Evolutionary conservation across 1,140 invertebrate species (phyloP).

Genomic region (Diprion similis): DNA sequence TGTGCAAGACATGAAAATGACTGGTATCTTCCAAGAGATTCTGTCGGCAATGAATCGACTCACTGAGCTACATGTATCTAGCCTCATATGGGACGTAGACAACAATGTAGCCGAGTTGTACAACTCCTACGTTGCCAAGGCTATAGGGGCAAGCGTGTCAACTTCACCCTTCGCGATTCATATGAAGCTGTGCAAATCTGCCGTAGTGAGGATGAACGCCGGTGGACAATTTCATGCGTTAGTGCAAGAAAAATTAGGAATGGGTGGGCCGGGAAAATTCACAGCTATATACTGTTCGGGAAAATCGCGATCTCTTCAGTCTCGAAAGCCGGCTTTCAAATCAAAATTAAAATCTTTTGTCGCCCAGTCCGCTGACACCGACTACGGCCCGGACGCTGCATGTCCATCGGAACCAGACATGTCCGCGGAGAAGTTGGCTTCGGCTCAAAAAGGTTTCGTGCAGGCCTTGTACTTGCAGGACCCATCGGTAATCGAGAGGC

Average conservation of each 20-base stretch:
- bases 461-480: constrained; percentile 19
- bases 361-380: constrained; percentile 20
- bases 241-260: background rate
- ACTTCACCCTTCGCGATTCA: constrained; percentile 27
- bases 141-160: constrained; percentile 37
- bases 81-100: constrained; percentile 17
- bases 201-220: constrained; percentile 14
- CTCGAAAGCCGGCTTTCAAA: constrained; percentile 3
- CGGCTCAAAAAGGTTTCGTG: background rate
- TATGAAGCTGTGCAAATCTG: constrained; percentile 24
- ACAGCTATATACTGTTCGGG: background rate
- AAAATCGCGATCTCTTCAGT: constrained; percentile 5
- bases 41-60: constrained; percentile 4
- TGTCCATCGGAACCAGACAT: background rate
- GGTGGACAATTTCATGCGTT: background rate
- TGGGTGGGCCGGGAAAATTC: background rate
- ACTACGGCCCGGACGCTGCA: constrained; percentile 29
- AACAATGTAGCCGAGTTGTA: constrained; percentile 35
- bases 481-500: constrained; percentile 24
- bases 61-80: constrained; percentile 1
- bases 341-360: background rate
- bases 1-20: constrained; percentile 31
- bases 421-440: background rate
- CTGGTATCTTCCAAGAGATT: background rate
- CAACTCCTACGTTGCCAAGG: constrained; percentile 34